Evolutionary conservation across 2,113 vertebrate genomes (phyloP).

Genomic region (Varanus komodoensis): DNA sequence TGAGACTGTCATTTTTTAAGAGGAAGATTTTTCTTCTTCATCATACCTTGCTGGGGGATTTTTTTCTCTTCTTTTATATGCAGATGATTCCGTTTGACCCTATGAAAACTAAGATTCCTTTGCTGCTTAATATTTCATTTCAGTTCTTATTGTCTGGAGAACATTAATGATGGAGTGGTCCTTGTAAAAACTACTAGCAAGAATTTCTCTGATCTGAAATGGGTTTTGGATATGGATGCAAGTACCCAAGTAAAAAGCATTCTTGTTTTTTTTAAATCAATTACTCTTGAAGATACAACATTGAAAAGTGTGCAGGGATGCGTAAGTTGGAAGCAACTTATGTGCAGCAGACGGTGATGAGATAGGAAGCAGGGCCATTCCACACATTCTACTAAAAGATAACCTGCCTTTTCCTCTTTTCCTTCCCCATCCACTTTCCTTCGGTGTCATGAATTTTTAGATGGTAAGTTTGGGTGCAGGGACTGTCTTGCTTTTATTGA

Average conservation of each 20-base stretch:
- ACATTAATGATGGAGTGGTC: background rate
- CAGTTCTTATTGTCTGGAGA: background rate
- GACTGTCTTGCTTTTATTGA: no score
- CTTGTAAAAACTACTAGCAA: background rate
- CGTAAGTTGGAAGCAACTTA: background rate
- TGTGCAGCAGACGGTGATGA: no score
- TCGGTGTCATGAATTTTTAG: no score
- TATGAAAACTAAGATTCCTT: background rate
- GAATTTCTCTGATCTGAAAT: background rate
- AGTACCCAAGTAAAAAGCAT: background rate
- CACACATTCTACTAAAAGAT: no score
- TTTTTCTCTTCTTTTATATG: conserved; percentile 1
- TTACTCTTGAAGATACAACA: background rate
- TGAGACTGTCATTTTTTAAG: background rate
- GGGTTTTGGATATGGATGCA: background rate
- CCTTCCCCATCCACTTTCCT: no score
- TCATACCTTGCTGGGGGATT: background rate
- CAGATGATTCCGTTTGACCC: background rate
- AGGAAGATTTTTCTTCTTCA: background rate
- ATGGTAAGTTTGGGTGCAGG: no score
- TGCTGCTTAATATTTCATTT: background rate
- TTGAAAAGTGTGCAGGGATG: background rate
- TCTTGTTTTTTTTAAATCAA: background rate
- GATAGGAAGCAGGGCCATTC: no score
- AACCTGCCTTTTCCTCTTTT: no score